Evolutionary conservation across 2,113 vertebrate genomes (phyloP), one percentile per base, ranked within the genome.

Genomic region (Zingel zingel): DNA sequence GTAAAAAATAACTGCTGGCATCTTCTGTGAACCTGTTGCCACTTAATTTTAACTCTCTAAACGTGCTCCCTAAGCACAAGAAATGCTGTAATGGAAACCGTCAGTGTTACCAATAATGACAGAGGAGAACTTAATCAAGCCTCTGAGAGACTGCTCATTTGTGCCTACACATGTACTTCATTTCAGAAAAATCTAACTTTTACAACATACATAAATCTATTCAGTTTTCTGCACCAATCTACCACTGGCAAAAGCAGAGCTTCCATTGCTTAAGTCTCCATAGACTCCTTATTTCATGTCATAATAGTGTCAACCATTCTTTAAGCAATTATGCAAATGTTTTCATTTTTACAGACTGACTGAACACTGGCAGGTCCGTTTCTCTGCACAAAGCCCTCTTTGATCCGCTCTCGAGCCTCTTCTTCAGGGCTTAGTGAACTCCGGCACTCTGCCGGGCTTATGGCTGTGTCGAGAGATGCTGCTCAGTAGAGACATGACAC

Each of bases 381-480:
- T 88, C 59, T 61, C 27, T 74, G 64, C 84, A 91, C 84, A 91
- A 90, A 92, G 84, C 77, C 71, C 43, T 64, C 88, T 93, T 91
- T 94, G 88, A 93, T 85, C 77, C 27, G 21, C 67, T 83, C 83
- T 59, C 62, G 59, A 84, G 85, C 79, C 83, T 68, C 30, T 58
- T 82, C 83, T 63, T 54, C 63, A 48, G 75, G 45, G 47, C 62
- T 18, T 14, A 58, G 47, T 84, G 78, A 89, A 67, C 82, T 80
- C 56, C 53, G 3, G 66, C 59, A 2, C 63, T 47, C 73, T 30
- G 80, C 61, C 8, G 67, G 83, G 66, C 81, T 87, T 51, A 80
- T 6, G 63, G 82, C 70, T 23, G 58, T 19, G 70, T 67, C 4
- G 19, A 67, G 73, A 74, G 56, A 48, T 53, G 81, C 72, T 72